Evolutionary conservation across 2,888 invertebrate species (phyloP).

Genomic region (Drosophila cognata): DNA sequence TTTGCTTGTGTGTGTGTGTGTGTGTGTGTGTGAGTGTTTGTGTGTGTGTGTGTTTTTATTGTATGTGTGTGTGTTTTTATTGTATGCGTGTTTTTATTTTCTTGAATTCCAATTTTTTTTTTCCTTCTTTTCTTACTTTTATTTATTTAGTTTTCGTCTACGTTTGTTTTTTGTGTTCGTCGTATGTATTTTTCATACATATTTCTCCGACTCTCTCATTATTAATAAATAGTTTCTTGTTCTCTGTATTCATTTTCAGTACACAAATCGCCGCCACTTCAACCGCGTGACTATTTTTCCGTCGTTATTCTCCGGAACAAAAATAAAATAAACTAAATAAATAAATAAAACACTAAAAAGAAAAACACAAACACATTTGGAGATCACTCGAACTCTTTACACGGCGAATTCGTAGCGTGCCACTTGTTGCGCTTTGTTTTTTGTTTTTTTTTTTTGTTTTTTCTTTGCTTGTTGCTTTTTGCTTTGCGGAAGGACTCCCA

Average conservation of each 20-base stretch:
- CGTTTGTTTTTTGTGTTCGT: constrained; percentile 50
- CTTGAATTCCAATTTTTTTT: constrained; percentile 61
- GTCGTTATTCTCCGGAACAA: constrained; percentile 5
- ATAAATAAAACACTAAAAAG: background rate
- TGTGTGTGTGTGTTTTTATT: constrained; percentile 58
- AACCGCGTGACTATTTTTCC: constrained; percentile 63
- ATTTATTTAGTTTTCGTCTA: constrained; percentile 76
- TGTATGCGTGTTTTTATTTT: constrained; percentile 63
- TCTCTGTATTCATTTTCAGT: constrained; percentile 77
- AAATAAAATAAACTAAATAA: background rate
- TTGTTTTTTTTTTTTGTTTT: background rate
- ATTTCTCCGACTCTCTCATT: constrained; percentile 65
- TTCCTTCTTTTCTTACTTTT: constrained; percentile 55
- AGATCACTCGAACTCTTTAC: background rate
- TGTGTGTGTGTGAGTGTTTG: constrained; percentile 23
- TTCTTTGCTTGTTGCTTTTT: background rate
- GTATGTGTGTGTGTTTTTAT: constrained; percentile 19
- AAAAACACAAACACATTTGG: constrained; percentile 10
- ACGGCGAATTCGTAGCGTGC: constrained; percentile 27
- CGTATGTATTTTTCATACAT: constrained; percentile 43
- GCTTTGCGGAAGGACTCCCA: background rate
- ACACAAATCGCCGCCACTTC: constrained; percentile 68
- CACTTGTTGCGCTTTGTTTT: constrained; percentile 63
- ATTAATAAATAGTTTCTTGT: constrained; percentile 81
- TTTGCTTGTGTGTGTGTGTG: constrained; percentile 31